Conservation (phyloP, 2,113 vertebrate genomes). For the Semicossyphus pulcher region DNA sequence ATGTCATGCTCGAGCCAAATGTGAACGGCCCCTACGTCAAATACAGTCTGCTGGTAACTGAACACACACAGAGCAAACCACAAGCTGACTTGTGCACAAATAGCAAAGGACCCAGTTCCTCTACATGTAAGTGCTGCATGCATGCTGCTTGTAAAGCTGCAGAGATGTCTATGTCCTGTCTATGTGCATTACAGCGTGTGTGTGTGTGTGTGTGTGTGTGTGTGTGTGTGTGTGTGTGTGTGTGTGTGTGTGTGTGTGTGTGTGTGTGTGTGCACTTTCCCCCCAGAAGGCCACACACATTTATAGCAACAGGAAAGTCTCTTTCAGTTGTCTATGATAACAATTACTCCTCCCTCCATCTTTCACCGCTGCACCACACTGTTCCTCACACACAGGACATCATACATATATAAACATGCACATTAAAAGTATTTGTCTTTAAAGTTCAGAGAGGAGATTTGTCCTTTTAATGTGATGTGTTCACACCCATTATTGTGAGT, state of each 20-base stretch:
- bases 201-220: too few relatives aligned
- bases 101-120: not conserved
- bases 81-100: not conserved
- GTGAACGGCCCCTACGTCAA: not conserved
- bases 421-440: too few relatives aligned
- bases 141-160: not conserved
- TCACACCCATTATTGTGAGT: not conserved
- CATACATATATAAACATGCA: not conserved
- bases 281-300: slow-evolving; percentile 25
- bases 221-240: too few relatives aligned
- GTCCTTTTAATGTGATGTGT: not conserved
- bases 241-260: too few relatives aligned
- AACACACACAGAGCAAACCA: slow-evolving; percentile 10
- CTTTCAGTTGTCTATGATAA: slow-evolving; percentile 26
- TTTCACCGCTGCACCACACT: not conserved
- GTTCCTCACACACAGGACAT: not conserved
- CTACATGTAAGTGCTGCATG: not conserved
- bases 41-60: not conserved
- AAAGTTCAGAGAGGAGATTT: too few relatives aligned
- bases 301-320: slow-evolving; percentile 64
- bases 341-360: slow-evolving; percentile 25
- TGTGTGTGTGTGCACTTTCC: not conserved
- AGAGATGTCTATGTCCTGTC: not conserved
- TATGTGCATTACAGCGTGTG: too few relatives aligned
- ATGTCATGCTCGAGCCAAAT: not conserved